Evolutionary conservation across 1,140 invertebrate genomes (phyloP).

Genomic region (Argopecten irradians): DNA sequence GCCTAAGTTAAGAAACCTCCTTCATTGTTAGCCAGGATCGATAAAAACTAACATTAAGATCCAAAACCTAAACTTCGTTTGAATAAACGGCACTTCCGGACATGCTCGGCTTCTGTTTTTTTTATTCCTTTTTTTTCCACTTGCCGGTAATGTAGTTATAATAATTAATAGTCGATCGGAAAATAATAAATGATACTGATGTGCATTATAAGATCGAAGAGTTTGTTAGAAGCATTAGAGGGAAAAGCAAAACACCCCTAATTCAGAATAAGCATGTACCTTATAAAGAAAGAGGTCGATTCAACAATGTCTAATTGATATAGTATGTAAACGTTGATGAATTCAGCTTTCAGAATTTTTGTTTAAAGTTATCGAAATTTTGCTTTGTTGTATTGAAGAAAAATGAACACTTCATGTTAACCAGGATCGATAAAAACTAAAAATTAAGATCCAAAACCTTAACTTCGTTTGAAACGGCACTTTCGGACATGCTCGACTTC

Average conservation of each 20-base stretch:
- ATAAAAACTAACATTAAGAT: background rate
- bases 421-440: background rate
- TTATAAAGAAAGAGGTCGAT: background rate
- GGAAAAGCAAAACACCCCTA: background rate
- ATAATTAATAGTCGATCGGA: background rate
- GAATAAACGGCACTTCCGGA: background rate
- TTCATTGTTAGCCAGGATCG: constrained; percentile 25
- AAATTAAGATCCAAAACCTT: background rate
- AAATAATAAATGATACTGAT: too few species aligned
- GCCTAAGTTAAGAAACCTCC: constrained; percentile 23
- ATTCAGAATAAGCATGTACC: background rate
- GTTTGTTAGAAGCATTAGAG: background rate
- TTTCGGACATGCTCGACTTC: background rate
- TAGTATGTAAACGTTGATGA: background rate
- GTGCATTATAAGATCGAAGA: too few species aligned
- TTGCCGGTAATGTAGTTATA: background rate
- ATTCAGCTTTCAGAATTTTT: background rate
- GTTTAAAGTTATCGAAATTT: background rate
- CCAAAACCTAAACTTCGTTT: background rate
- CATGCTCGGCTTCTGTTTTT: too few species aligned
- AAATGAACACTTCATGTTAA: background rate
- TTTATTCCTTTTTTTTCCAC: background rate
- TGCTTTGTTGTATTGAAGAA: background rate
- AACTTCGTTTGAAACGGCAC: background rate
- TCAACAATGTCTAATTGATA: background rate